Base-by-base conservation (phyloP, 2,888 invertebrate genomes). In the Xanthia icteritia region DNA sequence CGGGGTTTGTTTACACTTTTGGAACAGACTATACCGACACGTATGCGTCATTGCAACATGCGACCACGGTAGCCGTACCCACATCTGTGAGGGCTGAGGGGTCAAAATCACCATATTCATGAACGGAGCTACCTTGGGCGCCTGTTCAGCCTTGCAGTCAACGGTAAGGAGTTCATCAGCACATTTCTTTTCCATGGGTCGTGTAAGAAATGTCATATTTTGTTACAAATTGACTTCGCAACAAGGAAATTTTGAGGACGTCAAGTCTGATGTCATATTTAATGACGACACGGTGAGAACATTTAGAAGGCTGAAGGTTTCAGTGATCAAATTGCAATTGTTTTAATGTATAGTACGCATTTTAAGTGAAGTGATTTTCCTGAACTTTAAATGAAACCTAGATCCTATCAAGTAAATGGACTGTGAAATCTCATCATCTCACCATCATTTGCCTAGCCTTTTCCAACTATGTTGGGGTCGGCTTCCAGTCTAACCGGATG, bases 101-200 rank as follows among this genome's bases (percentile, higher is more conserved):
- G 78, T 79, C 77, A 79, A 58, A 78, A 82, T 82, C 79, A 83
- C 73, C 66, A 82, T 82, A 82, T 82, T 82, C 79, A 82, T 82
- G 72, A 78, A n/a, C 58, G 2, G 54, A 42, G 51, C 23, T 70
- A 78, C 69, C 61, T 66, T 58, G 27, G 31, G 51, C 42, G n/a
- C 48, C 45, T 68, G 39, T 66, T 81, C 67, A 70, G 66, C 31
- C 48, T 73, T 39, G 39, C 73, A 78, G n/a, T n/a, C 58, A 45
- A 23, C 13, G 42, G 42, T 63, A 56, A 60, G 68, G 45, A 82
- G 36, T 76, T 67, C 61, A 77, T 81, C 66, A 69, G 54, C 69
- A 70, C 76, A 27, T 56, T 71, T 58, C 58, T 27, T 71, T 20
- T 23, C 31, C 0, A 2, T 5, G 27, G 9, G 36, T 45, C 20